Base-by-base conservation (phyloP, 1,140 invertebrate species). In the Helicoverpa armigera region DNA sequence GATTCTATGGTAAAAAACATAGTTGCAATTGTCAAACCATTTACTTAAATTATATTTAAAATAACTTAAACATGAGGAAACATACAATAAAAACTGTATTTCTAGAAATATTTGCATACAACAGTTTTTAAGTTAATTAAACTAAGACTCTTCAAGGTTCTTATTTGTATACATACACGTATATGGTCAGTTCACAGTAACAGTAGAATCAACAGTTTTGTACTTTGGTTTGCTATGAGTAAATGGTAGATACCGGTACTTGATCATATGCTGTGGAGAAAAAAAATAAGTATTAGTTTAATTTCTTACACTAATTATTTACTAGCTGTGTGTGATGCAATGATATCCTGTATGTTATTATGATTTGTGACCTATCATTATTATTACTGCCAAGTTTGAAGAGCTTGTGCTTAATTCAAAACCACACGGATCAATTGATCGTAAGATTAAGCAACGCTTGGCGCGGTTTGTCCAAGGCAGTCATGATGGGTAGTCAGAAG, bases 231-330 rank as follows among this genome's bases (percentile, higher is more conserved):
- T 99, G 83, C 99, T 99, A 94, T 98, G 97, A 50, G 99, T 99
- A 95, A 99, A 99, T 79, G 99, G 99, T 92, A 99, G 95, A 95
- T 99, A 99, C 94, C 97, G 97, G 95, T 99, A 99, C 95, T 99
- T 99, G 88, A 99, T 98, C 99, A 99, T 99, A 96, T 99, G 99
- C 98, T 99, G 76, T 70, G 96, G 81, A 97, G 95, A 88, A 92
- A 94, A 91, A 89, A 92, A 86, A 31, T 31, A 53, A n/a, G 23
- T 53, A 53, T 11, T 31, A 12, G 10, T 14, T 23, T 18, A 10
- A 72, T n/a, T 56, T n/a, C 29, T 12, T 56, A 51, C 23, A 14
- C 2, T 54, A n/a, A 54, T 54, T n/a, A 12, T 13, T 54, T 54
- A 43, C 35, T 43, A 43, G 35, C 35, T 7, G 5, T 43, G 23